Conservation (phyloP, 2,797 vertebrate genomes). For the Megaceryle alcyon region DNA sequence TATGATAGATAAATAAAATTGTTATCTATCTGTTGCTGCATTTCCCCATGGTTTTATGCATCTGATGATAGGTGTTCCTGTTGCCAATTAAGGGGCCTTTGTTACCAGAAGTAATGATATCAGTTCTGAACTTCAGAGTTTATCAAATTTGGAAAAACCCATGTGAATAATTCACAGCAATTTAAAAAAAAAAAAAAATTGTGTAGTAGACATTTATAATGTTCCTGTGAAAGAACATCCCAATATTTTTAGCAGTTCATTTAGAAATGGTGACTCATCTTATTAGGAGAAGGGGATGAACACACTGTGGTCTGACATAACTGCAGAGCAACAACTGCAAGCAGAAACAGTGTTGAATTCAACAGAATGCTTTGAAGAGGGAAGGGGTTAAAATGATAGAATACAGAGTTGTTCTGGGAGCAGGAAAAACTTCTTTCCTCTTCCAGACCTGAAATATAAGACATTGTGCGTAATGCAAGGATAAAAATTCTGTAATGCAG, state of each 20-base stretch:
- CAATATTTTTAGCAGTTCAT: background rate
- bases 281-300: background rate
- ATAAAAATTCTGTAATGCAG: conserved; percentile 11
- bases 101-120: background rate
- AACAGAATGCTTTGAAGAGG: conserved; percentile 10
- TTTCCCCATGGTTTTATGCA: background rate
- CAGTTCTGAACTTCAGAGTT: background rate
- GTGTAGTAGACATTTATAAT: background rate
- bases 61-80: background rate
- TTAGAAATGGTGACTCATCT: conserved; percentile 33
- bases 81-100: background rate
- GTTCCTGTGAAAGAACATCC: conserved; percentile 6
- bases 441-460: conserved; percentile 31
- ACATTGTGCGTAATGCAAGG: background rate
- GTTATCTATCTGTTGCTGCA: background rate
- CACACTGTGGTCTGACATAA: background rate
- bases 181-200: background rate
- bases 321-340: background rate
- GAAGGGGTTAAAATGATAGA: conserved; percentile 47
- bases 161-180: background rate
- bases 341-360: background rate
- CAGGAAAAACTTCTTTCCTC: background rate
- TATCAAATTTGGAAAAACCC: background rate
- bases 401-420: conserved; percentile 18
- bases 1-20: background rate